Evolutionary conservation across 2,113 vertebrate species (phyloP), one percentile per base, ranked within the genome.

Genomic region (Lampris megalopsis): DNA sequence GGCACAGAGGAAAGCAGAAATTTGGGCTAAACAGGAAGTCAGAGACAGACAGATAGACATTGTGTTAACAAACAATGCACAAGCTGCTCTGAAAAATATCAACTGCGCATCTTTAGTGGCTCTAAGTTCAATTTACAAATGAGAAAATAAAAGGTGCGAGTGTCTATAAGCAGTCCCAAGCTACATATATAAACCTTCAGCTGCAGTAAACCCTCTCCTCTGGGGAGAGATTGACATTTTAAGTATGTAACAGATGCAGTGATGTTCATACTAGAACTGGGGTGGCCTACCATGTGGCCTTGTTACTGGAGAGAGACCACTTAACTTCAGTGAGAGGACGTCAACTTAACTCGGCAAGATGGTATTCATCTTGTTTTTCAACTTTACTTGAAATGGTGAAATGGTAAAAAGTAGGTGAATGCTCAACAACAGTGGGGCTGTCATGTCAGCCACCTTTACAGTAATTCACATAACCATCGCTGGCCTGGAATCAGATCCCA

Each of bases 111-210:
- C 9, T 80, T 56, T 36, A 74, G 10, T n/a, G 38, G 9, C 9
- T 63, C 36, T 2, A 68, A 81, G 37, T 77, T 69, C 10, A 63
- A 72, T 79, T 61, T 69, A 79, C 41, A 79, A 3, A 70, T 35
- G 54, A 68, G 41, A n/a, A 64, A 70, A 72, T 73, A 68, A 73
- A 84, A 43, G 35, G 53, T 58, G 10, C 6, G 68, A 64, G 67
- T 52, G 60, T 43, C 61, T 62, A 69, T 5, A 53, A 40, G 50
- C 37, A 57, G 50, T 2, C 1, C 3, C 50, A 64, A 3, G 67
- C 47, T 61, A 72, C 7, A 13, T 9, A 57, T 78, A 57, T 78
- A 71, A 77, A 83, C 79, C 45, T 62, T 52, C 40, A 0, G 41
- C 50, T 42, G 48, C 43, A 71, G 24, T 24, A 24, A 24, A 24